These are phyloP conservation scores for Tauraco erythrolophus DNA, from an alignment of 2,113 vertebrate genomes.

Conservation along the genomic window DNA sequence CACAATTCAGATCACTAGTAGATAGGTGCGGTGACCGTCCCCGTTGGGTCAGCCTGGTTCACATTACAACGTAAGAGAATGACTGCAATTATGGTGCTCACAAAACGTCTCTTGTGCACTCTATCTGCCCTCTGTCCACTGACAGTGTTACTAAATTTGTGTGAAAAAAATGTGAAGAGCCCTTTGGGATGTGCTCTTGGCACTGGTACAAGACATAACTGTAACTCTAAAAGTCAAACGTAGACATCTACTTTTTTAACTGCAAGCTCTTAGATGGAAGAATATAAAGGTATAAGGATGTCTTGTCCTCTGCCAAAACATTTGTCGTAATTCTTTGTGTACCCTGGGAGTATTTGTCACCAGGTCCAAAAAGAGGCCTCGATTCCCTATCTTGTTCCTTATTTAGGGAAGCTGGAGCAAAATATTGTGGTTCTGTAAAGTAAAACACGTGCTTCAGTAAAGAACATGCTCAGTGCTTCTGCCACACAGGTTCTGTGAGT, in stretches of 20 bases:
- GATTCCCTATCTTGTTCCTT: not conserved
- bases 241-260: not conserved
- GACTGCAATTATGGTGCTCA: not conserved
- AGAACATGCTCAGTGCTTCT: not conserved
- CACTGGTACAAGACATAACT: not conserved
- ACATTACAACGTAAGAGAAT: rapidly evolving
- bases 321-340: not conserved
- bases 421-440: not conserved
- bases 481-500: not conserved
- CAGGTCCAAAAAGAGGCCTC: not conserved
- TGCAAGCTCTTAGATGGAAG: not conserved
- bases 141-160: not conserved
- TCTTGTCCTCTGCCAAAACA: not conserved
- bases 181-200: not conserved
- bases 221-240: not conserved
- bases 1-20: rapidly evolving
- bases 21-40: not conserved
- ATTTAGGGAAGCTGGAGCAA: not conserved
- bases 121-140: not conserved
- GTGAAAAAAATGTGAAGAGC: not conserved
- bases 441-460: not conserved
- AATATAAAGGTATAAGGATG: not conserved
- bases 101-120: not conserved
- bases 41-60: not conserved
- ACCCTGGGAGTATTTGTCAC: not conserved